These are phyloP conservation scores for Oeneis ivallda DNA, from an alignment of 2,888 invertebrate species.

Conservation along the genomic window DNA sequence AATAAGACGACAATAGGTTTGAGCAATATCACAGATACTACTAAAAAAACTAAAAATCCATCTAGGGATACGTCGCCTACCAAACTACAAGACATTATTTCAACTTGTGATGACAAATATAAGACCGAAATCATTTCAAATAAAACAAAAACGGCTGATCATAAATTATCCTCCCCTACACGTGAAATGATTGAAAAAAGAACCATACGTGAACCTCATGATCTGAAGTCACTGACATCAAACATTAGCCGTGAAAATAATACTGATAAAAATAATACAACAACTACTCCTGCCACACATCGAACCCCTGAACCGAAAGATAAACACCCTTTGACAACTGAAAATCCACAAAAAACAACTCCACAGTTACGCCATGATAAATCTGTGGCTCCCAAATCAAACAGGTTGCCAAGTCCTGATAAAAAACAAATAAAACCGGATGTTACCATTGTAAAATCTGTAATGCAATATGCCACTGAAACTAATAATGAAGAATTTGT, in stretches of 20 bases:
- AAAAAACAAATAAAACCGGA: slow-evolving; percentile 14
- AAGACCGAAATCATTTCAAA: slow-evolving; percentile 9
- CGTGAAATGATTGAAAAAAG: slow-evolving; percentile 12
- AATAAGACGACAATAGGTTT: slow-evolving; percentile 42
- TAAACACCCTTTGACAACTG: neutral
- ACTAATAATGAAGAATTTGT: slow-evolving; percentile 8
- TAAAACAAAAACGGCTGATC: slow-evolving; percentile 45
- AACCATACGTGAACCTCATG: neutral
- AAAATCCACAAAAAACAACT: neutral
- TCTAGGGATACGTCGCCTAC: slow-evolving; percentile 32
- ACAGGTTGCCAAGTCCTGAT: neutral
- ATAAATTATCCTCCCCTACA: slow-evolving; percentile 38
- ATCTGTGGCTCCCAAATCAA: neutral
- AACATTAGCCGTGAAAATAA: slow-evolving; percentile 39
- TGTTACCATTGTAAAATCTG: slow-evolving; percentile 19
- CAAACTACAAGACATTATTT: slow-evolving; percentile 30
- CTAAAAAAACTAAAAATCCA: slow-evolving; percentile 26
- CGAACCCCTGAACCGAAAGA: neutral
- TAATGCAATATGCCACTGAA: slow-evolving; percentile 26
- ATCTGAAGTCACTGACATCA: slow-evolving; percentile 17
- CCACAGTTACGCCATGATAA: neutral
- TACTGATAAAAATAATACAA: neutral
- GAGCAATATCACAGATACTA: slow-evolving; percentile 17
- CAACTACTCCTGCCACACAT: neutral
- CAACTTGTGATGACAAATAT: slow-evolving; percentile 12